A percentile compares a stretch with the other conserved stretches of the same genome.
These are phyloP conservation scores for Nymphalis urticae DNA, from an alignment of 2,888 invertebrate species.

Conservation along the genomic window DNA sequence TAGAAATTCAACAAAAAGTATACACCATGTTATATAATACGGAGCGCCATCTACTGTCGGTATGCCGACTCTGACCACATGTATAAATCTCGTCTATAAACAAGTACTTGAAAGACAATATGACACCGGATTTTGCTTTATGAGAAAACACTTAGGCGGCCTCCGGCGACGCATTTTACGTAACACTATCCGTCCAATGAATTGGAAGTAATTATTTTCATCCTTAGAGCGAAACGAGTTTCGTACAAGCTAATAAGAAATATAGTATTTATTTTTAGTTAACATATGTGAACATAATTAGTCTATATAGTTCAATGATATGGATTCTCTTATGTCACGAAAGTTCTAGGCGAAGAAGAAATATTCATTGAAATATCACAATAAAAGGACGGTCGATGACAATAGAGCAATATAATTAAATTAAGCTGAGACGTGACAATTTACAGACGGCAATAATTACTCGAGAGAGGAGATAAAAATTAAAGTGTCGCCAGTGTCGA, in stretches of 20 bases:
- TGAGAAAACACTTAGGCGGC: conserved; percentile 51
- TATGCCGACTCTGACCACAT: not conserved
- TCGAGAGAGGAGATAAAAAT: no score
- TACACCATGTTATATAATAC: not conserved
- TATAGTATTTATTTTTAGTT: not conserved
- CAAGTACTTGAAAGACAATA: conserved; percentile 47
- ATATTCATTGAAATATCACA: no score
- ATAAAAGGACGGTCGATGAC: no score
- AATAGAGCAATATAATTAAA: no score
- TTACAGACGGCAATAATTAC: no score
- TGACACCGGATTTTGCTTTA: conserved; percentile 62
- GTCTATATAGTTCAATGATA: no score
- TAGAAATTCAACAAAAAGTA: no score
- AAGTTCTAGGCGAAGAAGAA: no score
- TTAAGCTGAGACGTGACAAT: no score
- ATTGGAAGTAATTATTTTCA: conserved; percentile 63
- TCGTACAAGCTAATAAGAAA: conserved; percentile 16
- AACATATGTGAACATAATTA: not conserved
- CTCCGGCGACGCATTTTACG: conserved; percentile 56
- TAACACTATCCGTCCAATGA: conserved; percentile 59
- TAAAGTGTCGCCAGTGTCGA: no score
- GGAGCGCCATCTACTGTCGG: not conserved
- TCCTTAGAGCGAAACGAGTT: conserved; percentile 43
- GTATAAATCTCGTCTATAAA: conserved; percentile 34
- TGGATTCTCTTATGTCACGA: no score